Evolutionary conservation across 2,797 vertebrate genomes (phyloP).

Genomic region (Enteromius fasciolatus): DNA sequence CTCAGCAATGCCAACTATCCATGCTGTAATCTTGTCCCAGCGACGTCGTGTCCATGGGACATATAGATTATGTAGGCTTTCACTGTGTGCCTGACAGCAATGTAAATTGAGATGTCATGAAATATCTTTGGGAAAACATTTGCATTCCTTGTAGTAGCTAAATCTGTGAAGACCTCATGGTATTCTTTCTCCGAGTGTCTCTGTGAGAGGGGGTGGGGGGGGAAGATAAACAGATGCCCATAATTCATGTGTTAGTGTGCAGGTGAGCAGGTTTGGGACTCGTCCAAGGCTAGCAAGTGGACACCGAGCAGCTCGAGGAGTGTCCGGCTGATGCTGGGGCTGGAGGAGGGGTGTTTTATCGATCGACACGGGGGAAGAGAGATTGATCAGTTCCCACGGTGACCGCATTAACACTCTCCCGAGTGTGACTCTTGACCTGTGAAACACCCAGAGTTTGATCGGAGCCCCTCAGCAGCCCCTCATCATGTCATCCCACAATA

Average conservation of each 20-base stretch:
- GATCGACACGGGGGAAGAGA: conserved; percentile 82
- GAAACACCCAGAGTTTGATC: conserved; percentile 76
- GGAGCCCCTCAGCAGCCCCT: conserved; percentile 61
- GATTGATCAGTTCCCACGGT: conserved; percentile 89
- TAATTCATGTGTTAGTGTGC: conserved; percentile 42
- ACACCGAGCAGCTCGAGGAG: conserved; percentile 53
- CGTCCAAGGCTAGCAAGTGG: conserved; percentile 23
- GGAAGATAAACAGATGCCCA: conserved; percentile 15
- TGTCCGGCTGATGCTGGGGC: conserved; percentile 58
- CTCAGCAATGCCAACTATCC: conserved; percentile 23
- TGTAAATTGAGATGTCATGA: conserved; percentile 60
- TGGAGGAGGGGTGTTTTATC: conserved; percentile 77
- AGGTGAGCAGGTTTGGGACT: conserved; percentile 29
- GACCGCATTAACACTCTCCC: conserved; percentile 87
- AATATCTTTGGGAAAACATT: conserved; percentile 39
- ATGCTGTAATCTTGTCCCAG: conserved; percentile 18
- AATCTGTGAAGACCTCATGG: conserved; percentile 19
- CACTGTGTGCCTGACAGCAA: conserved; percentile 68
- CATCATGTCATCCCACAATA: conserved; percentile 45
- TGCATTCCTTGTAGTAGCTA: conserved; percentile 33
- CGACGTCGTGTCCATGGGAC: conserved; percentile 26
- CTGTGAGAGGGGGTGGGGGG: neutral
- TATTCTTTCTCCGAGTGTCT: neutral
- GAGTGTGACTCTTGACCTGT: conserved; percentile 85
- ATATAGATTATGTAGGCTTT: conserved; percentile 67